Evolutionary conservation across 2,113 vertebrate species (phyloP).

Genomic region (Pelecanus crispus): DNA sequence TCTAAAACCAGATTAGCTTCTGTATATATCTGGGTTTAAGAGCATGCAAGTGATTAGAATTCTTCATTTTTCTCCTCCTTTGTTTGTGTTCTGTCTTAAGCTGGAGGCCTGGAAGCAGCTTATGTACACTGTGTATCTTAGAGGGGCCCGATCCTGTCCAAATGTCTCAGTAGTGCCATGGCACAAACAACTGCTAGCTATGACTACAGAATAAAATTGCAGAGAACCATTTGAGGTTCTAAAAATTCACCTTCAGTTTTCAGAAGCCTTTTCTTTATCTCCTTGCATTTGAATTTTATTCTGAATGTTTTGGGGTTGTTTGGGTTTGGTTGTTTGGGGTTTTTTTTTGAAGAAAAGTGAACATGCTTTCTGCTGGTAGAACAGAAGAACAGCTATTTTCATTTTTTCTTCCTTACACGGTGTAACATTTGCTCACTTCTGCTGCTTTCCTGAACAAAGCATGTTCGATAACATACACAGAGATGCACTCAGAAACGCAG

Average conservation of each 20-base stretch:
- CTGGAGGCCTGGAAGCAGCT: neutral
- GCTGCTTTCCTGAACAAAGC: neutral
- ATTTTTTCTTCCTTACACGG: neutral
- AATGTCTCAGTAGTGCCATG: neutral
- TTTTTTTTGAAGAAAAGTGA: neutral
- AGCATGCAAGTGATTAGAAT: neutral
- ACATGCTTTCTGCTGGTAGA: neutral
- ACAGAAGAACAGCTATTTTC: neutral
- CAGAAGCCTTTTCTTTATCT: neutral
- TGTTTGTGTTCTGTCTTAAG: neutral
- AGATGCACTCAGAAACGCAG: neutral
- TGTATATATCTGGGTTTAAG: neutral
- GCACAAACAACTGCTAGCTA: neutral
- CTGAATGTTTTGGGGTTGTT: neutral
- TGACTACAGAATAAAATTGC: neutral
- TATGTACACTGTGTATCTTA: neutral
- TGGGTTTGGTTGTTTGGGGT: neutral
- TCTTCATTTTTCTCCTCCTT: neutral
- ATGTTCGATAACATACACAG: accelerated
- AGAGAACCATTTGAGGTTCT: neutral
- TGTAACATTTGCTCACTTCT: neutral
- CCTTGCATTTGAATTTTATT: neutral
- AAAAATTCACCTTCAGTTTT: neutral
- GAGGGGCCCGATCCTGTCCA: neutral
- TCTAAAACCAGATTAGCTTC: neutral